Evolutionary conservation across 2,888 invertebrate genomes (phyloP).

Genomic region (Drosophila lutescens): DNA sequence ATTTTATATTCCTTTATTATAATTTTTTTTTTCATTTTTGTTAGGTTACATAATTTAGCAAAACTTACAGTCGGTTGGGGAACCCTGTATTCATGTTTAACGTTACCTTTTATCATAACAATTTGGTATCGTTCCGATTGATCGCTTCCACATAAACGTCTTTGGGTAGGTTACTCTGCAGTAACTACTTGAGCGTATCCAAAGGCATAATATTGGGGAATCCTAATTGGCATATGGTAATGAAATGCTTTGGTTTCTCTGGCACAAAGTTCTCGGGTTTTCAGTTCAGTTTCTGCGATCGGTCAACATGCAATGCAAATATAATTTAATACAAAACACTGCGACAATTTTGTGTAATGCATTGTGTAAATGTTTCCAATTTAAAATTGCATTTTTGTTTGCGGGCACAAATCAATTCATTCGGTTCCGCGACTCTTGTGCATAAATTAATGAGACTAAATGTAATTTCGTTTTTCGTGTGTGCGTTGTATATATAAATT

Average conservation of each 20-base stretch:
- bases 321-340: not conserved
- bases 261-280: not conserved
- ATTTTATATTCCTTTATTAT: too few relatives aligned
- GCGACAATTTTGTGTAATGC: conserved; percentile 6
- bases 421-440: conserved; percentile 16
- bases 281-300: conserved; percentile 23
- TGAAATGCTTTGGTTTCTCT: not conserved
- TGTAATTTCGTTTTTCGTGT: conserved; percentile 45
- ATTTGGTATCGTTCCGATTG: conserved; percentile 24
- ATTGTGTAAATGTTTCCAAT: conserved; percentile 19
- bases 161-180: conserved; percentile 16
- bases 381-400: conserved; percentile 18
- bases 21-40: too few relatives aligned
- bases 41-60: too few relatives aligned
- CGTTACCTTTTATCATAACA: conserved; percentile 22
- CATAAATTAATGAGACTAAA: conserved; percentile 50
- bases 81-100: not conserved
- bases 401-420: conserved; percentile 23
- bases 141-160: conserved; percentile 9
- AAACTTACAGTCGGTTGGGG: too few relatives aligned
- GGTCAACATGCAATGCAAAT: not conserved
- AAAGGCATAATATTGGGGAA: conserved; percentile 49
- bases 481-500: conserved; percentile 48
- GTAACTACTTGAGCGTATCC: conserved; percentile 59
- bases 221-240: conserved; percentile 56